Evolutionary conservation across 2,113 vertebrate genomes (phyloP).

Genomic region (Pteropus alecto): DNA sequence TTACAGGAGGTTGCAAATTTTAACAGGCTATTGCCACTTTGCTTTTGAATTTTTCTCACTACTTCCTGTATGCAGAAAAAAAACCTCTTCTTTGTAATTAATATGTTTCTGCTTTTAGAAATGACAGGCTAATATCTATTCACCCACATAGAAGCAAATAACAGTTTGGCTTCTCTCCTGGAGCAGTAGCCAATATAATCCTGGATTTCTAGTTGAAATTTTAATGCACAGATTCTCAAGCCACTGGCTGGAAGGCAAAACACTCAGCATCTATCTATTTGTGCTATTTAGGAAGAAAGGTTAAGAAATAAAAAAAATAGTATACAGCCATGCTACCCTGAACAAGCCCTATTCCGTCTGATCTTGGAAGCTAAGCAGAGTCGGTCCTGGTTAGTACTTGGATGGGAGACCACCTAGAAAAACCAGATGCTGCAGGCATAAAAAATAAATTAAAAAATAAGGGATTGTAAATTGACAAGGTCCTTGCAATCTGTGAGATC

Average conservation of each 20-base stretch:
- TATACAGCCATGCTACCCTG: no score
- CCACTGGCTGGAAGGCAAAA: not conserved
- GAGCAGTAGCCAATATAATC: not conserved
- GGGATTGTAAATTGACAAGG: no score
- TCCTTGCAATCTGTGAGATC: no score
- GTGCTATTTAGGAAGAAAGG: not conserved
- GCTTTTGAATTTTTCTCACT: not conserved
- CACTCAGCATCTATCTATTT: not conserved
- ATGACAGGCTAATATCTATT: not conserved
- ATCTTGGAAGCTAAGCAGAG: no score
- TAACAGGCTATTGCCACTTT: not conserved
- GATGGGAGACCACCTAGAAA: no score
- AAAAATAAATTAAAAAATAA: no score
- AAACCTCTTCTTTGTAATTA: not conserved
- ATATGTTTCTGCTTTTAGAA: not conserved
- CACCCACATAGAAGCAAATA: not conserved
- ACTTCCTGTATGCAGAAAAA: not conserved
- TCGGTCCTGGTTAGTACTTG: no score
- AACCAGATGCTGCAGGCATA: no score
- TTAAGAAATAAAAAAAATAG: not conserved
- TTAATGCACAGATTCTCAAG: not conserved
- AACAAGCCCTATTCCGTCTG: no score
- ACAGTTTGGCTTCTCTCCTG: not conserved
- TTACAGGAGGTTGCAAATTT: not conserved
- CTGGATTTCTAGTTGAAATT: conserved; percentile 41